Conservation (phyloP, 2,797 vertebrate genomes). For the Nasua narica region DNA sequence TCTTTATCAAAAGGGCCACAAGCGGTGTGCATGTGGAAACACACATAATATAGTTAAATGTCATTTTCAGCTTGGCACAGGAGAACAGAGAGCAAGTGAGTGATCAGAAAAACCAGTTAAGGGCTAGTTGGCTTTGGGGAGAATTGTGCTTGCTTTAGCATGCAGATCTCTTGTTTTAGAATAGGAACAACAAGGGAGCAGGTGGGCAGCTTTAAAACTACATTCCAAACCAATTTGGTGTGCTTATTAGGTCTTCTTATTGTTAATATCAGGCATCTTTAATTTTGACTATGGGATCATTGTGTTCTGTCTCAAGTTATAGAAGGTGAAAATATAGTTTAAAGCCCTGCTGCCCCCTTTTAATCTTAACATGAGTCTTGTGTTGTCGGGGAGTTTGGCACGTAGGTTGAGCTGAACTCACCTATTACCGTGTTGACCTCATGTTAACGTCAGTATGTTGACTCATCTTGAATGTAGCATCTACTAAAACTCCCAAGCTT, state of each 20-base stretch:
- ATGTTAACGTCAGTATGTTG: not conserved
- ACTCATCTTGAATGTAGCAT: not conserved
- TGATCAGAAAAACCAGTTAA: constrained; percentile 17
- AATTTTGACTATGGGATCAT: constrained; percentile 21
- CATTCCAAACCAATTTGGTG: not conserved
- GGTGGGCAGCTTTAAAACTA: constrained; percentile 25
- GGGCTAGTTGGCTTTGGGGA: constrained; percentile 36
- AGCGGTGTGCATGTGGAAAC: not conserved
- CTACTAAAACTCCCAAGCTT: not conserved
- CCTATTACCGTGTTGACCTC: not conserved
- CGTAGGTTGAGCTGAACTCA: not conserved
- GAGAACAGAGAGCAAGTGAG: not conserved
- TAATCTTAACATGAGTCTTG: not conserved
- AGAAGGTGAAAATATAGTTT: not conserved
- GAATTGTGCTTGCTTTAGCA: constrained; percentile 6
- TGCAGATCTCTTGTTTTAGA: constrained; percentile 25
- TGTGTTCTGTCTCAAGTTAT: not conserved
- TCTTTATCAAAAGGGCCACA: not conserved
- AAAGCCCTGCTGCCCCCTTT: not conserved
- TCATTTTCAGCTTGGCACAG: constrained; percentile 22
- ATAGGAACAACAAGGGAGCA: not conserved
- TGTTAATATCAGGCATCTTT: constrained; percentile 27
- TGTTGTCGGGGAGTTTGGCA: not conserved
- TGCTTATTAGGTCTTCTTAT: not conserved
- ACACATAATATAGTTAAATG: not conserved